Conservation (phyloP, 2,888 invertebrate species). For the Amblyjoppa proteus region DNA sequence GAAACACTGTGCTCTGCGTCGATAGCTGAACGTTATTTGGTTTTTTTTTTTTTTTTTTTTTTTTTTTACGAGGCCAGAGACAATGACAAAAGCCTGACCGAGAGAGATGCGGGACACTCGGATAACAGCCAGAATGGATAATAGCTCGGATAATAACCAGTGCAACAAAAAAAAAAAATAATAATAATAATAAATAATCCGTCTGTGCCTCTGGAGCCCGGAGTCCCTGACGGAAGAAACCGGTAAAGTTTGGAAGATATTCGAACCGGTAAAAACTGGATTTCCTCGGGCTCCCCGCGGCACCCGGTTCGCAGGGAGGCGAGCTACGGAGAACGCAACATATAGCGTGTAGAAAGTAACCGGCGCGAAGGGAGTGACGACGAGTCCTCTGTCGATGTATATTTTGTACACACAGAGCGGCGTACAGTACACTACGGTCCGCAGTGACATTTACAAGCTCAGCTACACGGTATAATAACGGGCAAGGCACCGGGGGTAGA, state of each 20-base stretch:
- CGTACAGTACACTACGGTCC: neutral
- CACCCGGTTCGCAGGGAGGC: neutral
- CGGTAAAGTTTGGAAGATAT: conserved; percentile 15
- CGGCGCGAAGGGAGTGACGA: conserved; percentile 23
- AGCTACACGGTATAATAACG: conserved; percentile 26
- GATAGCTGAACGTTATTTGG: neutral
- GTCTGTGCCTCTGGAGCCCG: no score
- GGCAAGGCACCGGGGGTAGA: conserved; percentile 6
- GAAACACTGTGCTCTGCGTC: neutral
- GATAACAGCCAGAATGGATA: no score
- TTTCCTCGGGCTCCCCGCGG: conserved; percentile 12
- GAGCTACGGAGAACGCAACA: neutral
- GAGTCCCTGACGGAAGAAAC: neutral
- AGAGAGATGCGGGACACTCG: no score
- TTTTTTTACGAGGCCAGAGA: neutral
- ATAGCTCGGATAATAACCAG: no score
- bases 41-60: no score
- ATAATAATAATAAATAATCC: no score
- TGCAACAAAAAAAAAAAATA: no score
- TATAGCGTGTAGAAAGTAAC: conserved; percentile 46
- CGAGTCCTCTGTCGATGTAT: conserved; percentile 9
- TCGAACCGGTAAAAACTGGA: conserved; percentile 29
- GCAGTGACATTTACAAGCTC: conserved; percentile 51
- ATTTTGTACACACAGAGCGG: neutral
- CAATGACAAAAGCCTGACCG: no score